Conservation (phyloP, 2,797 vertebrate genomes). For the Neosilurus hyrtlii region DNA sequence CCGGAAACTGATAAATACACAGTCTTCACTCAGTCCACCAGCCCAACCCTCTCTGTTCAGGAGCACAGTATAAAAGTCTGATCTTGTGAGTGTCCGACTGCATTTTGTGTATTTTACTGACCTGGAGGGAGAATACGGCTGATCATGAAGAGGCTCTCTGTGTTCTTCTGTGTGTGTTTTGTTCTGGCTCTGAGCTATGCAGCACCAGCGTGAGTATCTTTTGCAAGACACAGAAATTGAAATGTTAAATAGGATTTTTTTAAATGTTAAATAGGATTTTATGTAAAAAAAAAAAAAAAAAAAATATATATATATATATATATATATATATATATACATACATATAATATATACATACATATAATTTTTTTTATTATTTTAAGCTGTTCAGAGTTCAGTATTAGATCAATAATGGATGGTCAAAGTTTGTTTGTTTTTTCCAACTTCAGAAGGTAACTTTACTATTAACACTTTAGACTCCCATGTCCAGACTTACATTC, state of each 20-base stretch:
- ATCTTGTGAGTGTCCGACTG: conserved; percentile 7
- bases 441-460: background rate
- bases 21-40: conserved; percentile 18
- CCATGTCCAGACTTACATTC: background rate
- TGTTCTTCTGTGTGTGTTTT: conserved; percentile 59
- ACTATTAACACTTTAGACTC: conserved; percentile 17
- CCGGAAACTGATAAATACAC: conserved; percentile 44
- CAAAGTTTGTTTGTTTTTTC: conserved; percentile 37
- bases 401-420: conserved; percentile 57
- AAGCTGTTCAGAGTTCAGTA: conserved; percentile 56
- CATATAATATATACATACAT: too few species aligned
- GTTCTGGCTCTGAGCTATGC: conserved; percentile 50
- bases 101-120: conserved; percentile 34
- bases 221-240: background rate
- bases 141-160: conserved; percentile 65
- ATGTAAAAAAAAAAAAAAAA: too few species aligned
- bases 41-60: conserved; percentile 40
- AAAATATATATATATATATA: too few species aligned
- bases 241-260: too few species aligned
- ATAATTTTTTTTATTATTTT: too few species aligned
- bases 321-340: too few species aligned
- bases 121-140: conserved; percentile 42
- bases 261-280: too few species aligned
- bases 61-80: conserved; percentile 60
- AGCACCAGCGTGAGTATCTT: conserved; percentile 68